Evolutionary conservation across 2,797 vertebrate species (phyloP).

Genomic region (Simalia tracyae): DNA sequence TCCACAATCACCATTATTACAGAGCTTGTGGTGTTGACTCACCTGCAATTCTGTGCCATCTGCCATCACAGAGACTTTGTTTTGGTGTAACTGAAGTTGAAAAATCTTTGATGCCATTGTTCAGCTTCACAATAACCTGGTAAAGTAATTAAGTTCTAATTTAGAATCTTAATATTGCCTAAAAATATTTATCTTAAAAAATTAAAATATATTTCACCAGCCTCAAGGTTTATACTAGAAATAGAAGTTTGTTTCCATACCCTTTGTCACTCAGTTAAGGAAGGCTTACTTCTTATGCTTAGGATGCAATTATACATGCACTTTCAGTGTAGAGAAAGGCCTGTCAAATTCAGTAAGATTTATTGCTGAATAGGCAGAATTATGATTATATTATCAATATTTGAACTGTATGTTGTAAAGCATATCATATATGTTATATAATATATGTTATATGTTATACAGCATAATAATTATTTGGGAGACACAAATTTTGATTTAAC

Average conservation of each 20-base stretch:
- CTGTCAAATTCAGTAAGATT: background rate
- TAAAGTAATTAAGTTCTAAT: conserved; percentile 19
- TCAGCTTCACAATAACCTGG: conserved; percentile 87
- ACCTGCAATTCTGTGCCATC: conserved; percentile 92
- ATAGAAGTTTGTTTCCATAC: background rate
- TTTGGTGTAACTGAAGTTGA: conserved; percentile 82
- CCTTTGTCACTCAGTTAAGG: background rate
- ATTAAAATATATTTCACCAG: background rate
- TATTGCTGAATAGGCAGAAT: background rate
- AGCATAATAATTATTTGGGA: background rate
- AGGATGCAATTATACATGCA: background rate
- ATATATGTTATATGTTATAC: background rate
- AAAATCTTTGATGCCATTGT: conserved; percentile 83
- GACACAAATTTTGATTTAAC: background rate
- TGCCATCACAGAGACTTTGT: conserved; percentile 84
- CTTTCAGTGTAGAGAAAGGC: background rate
- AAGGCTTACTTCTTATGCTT: background rate
- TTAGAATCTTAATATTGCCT: background rate
- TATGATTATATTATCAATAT: background rate
- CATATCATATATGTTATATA: background rate
- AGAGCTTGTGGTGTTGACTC: conserved; percentile 39
- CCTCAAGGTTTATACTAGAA: background rate
- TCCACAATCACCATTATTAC: background rate
- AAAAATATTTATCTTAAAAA: background rate
- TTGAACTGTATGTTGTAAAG: background rate